phyloP scores from a whole-genome alignment of 2,888 invertebrate species.

The Neelides folsomi region DNA sequence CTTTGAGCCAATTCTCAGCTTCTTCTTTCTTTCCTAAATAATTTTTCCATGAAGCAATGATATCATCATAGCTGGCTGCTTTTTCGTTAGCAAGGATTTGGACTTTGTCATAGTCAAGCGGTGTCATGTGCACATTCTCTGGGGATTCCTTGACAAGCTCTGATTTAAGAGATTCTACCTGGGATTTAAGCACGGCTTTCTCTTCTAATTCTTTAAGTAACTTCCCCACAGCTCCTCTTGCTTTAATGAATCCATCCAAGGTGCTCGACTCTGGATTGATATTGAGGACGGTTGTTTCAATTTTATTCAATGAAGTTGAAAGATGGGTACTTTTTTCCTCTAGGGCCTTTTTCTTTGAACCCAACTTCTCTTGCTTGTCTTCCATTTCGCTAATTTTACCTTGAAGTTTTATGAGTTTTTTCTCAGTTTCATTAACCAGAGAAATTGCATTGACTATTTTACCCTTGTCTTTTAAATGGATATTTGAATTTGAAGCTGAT shows the following conservation, averaged over 20 bases:
- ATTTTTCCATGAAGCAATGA: conserved; percentile 59
- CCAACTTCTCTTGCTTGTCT: conserved; percentile 1
- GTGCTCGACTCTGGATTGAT: too few relatives aligned
- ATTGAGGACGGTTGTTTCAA: too few relatives aligned
- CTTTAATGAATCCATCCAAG: too few relatives aligned
- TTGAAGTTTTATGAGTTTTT: conserved; percentile 16
- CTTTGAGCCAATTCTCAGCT: conserved; percentile 54
- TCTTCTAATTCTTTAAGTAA: too few relatives aligned
- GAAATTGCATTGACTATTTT: conserved; percentile 3
- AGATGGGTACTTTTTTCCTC: neutral
- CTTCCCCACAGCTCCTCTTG: too few relatives aligned
- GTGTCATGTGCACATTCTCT: too few relatives aligned
- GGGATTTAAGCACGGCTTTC: too few relatives aligned
- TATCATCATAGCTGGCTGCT: conserved; percentile 56
- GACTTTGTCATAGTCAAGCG: conserved; percentile 55
- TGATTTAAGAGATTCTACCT: too few relatives aligned
- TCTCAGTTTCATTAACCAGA: conserved; percentile 14
- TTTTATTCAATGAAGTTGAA: too few relatives aligned
- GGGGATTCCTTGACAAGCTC: too few relatives aligned
- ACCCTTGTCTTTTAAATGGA: conserved; percentile 58
- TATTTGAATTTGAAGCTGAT: conserved; percentile 51
- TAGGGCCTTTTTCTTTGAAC: conserved; percentile 4
- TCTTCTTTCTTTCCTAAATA: conserved; percentile 58
- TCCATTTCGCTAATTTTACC: conserved; percentile 1
- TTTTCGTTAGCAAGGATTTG: conserved; percentile 60